Conservation (phyloP, 1,140 invertebrate genomes). For the Drosophila grimshawi region DNA sequence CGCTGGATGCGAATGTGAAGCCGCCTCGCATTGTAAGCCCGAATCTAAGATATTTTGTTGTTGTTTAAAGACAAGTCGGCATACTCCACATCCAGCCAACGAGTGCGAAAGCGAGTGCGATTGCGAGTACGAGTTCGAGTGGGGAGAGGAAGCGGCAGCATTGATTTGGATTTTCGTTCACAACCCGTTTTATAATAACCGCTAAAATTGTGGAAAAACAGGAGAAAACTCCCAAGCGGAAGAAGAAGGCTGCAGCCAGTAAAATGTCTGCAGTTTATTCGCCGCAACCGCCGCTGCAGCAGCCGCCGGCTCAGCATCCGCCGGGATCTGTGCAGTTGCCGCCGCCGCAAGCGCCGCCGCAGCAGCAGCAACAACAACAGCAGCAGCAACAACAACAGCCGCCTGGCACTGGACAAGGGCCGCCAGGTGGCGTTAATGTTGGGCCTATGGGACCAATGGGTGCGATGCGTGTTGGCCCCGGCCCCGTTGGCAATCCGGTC, state of each 20-base stretch:
- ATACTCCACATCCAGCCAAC: conserved; percentile 2
- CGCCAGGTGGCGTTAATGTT: conserved; percentile 61
- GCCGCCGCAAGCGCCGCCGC: conserved; percentile 28
- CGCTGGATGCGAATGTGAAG: conserved; percentile 56
- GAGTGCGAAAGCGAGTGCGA: neutral
- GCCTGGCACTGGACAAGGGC: conserved; percentile 57
- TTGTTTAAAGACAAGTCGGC: conserved; percentile 17
- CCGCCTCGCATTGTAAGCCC: conserved; percentile 70
- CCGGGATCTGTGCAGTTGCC: conserved; percentile 32
- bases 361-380: conserved; percentile 31
- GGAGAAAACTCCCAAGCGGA: conserved; percentile 84
- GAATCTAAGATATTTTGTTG: conserved; percentile 30
- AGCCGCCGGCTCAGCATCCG: conserved; percentile 50
- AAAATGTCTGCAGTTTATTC: conserved; percentile 87
- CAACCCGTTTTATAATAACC: conserved; percentile 75
- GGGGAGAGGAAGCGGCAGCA: conserved; percentile 8
- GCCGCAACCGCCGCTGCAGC: conserved; percentile 84
- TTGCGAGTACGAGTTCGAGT: conserved; percentile 2
- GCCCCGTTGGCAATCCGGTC: conserved; percentile 30
- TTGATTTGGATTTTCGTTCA: conserved; percentile 48
- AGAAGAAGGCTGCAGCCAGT: conserved; percentile 84
- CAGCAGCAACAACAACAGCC: conserved; percentile 59
- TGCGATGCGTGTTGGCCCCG: conserved; percentile 42
- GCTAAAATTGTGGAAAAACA: conserved; percentile 85
- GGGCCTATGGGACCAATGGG: conserved; percentile 68